phyloP scores from a whole-genome alignment of 2,113 vertebrate genomes.

The Chelonoidis abingdonii region DNA sequence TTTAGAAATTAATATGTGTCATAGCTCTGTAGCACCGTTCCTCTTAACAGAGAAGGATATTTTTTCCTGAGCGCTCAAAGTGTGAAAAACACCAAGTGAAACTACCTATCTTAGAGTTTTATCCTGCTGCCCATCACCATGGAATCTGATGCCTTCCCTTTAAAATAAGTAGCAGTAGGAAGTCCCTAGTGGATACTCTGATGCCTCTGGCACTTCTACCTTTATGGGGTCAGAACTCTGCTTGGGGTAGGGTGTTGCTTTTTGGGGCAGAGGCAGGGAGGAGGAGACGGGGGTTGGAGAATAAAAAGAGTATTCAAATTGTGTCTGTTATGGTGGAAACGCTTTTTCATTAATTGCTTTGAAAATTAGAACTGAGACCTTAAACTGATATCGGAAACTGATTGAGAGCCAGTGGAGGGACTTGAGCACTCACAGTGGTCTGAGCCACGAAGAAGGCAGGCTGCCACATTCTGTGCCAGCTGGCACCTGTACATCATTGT shows the following conservation, averaged over 20 bases:
- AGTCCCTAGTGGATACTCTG: background rate
- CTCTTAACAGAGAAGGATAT: slow-evolving; percentile 57
- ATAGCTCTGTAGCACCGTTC: slow-evolving; percentile 23
- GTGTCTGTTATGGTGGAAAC: background rate
- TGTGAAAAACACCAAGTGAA: slow-evolving; percentile 66
- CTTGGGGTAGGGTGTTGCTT: background rate
- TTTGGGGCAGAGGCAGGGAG: no score
- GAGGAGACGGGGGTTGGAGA: background rate
- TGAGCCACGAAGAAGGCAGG: background rate
- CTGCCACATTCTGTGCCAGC: fast-evolving
- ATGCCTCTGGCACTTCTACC: slow-evolving; percentile 1
- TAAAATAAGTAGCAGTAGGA: background rate
- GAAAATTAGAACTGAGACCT: background rate
- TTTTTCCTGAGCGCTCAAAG: slow-evolving; percentile 71
- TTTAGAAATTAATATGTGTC: slow-evolving; percentile 76
- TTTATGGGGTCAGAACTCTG: background rate
- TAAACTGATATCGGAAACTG: no score
- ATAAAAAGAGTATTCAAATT: background rate
- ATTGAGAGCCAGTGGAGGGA: background rate
- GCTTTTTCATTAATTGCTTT: background rate
- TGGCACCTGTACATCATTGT: background rate
- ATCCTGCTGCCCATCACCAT: slow-evolving; percentile 27
- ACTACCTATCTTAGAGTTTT: slow-evolving; percentile 63
- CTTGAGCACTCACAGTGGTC: background rate
- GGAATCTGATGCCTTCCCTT: background rate